Evolutionary conservation across 1,140 invertebrate genomes (phyloP).

Genomic region (Drosophila busckii): DNA sequence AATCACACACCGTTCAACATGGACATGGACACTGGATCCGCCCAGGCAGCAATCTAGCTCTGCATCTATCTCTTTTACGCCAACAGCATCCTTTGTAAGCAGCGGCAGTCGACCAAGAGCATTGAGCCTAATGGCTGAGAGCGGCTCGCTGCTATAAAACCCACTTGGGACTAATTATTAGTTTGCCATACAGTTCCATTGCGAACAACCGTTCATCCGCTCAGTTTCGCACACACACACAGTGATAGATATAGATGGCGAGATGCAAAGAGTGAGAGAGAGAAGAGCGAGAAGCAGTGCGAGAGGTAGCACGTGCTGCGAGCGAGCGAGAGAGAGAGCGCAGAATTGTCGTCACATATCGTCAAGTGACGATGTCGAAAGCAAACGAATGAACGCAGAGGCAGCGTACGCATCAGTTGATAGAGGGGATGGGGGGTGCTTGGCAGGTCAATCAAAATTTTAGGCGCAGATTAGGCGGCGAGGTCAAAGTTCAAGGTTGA

Average conservation of each 20-base stretch:
- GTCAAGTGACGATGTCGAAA: conserved; percentile 12
- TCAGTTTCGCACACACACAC: conserved; percentile 2
- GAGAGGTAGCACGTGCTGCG: too few relatives aligned
- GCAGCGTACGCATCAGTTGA: background rate
- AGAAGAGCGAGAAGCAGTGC: too few relatives aligned
- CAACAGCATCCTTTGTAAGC: too few relatives aligned
- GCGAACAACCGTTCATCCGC: conserved; percentile 10
- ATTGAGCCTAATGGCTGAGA: conserved; percentile 23
- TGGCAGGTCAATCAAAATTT: conserved; percentile 56
- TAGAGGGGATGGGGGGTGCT: background rate
- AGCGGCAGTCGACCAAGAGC: background rate
- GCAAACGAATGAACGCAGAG: background rate
- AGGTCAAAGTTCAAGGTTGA: conserved; percentile 75
- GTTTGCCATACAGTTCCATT: conserved; percentile 35
- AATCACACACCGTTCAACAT: too few relatives aligned
- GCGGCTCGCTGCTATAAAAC: conserved; percentile 51
- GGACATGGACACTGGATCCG: too few relatives aligned
- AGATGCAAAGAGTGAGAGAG: too few relatives aligned
- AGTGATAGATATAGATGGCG: too few relatives aligned
- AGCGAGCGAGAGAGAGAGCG: background rate
- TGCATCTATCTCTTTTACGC: background rate
- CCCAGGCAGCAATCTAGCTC: too few relatives aligned
- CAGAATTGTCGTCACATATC: conserved; percentile 31
- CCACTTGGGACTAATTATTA: conserved; percentile 72
- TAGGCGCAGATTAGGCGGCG: conserved; percentile 54